A percentile compares a stretch with the other conserved stretches of the same genome.
phyloP scores from a whole-genome alignment of 2,113 vertebrate genomes.

The Bubo scandiacus region DNA sequence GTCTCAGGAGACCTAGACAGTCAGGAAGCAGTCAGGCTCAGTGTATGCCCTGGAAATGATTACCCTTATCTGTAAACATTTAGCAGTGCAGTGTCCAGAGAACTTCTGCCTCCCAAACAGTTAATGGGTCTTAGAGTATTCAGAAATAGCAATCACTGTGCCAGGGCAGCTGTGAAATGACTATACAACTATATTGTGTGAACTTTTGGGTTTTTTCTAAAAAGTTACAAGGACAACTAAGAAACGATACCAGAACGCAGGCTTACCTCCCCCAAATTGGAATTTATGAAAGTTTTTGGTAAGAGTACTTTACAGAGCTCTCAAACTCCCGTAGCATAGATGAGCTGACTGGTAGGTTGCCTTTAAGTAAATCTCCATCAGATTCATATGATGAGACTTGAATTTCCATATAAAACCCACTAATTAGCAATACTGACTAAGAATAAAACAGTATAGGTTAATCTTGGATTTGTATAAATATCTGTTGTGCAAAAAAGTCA shows the following conservation, averaged over 20 bases:
- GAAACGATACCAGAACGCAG: neutral
- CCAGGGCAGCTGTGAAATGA: neutral
- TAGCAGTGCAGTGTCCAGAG: neutral
- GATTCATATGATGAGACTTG: neutral
- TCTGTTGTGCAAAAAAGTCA: neutral
- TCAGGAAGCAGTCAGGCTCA: neutral
- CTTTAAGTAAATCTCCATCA: neutral
- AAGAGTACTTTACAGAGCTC: neutral
- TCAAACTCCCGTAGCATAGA: neutral
- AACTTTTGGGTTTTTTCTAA: neutral
- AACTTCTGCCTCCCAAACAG: neutral
- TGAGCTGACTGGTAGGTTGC: neutral
- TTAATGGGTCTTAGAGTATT: constrained; percentile 24
- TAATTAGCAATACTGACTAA: neutral
- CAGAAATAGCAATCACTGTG: neutral
- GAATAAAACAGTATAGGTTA: neutral
- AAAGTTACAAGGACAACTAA: neutral
- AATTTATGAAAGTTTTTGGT: neutral
- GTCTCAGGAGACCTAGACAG: neutral
- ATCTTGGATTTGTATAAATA: neutral
- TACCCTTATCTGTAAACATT: constrained; percentile 4
- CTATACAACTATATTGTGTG: neutral
- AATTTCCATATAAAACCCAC: neutral
- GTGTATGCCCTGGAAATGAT: constrained; percentile 15
- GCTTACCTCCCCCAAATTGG: neutral